These are phyloP conservation scores for Vanessa atalanta DNA, from an alignment of 1,140 invertebrate species.

Conservation along the genomic window DNA sequence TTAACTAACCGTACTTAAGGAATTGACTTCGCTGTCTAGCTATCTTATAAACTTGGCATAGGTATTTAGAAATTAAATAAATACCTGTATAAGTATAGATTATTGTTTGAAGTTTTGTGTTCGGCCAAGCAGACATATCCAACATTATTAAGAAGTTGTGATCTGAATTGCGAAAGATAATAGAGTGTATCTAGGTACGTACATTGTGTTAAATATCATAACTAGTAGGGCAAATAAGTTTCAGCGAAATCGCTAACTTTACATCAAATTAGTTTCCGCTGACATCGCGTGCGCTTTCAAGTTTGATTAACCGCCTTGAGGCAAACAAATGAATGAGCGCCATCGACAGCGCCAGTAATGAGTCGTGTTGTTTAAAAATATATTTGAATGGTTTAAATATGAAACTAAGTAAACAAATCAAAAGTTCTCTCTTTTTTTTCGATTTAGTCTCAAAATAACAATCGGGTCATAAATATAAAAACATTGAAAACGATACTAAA, in stretches of 20 bases:
- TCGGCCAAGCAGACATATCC: conserved; percentile 14
- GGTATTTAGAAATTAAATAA: background rate
- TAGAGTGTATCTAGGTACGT: conserved; percentile 42
- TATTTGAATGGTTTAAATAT: conserved; percentile 19
- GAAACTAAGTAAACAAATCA: background rate
- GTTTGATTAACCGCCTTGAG: conserved; percentile 69
- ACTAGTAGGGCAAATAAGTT: conserved; percentile 63
- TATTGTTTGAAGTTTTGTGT: conserved; percentile 1
- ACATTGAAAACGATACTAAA: no score
- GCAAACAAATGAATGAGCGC: conserved; percentile 50
- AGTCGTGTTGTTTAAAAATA: conserved; percentile 14
- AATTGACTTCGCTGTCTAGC: conserved; percentile 27
- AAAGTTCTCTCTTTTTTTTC: no score
- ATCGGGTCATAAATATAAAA: no score
- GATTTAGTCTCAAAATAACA: no score
- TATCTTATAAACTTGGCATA: conserved; percentile 16
- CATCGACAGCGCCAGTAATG: conserved; percentile 19
- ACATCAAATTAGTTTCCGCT: conserved; percentile 70
- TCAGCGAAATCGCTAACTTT: conserved; percentile 60
- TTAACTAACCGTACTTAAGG: conserved; percentile 49
- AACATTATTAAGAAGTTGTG: conserved; percentile 26
- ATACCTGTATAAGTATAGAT: conserved; percentile 6
- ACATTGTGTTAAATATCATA: conserved; percentile 60
- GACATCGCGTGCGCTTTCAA: conserved; percentile 55
- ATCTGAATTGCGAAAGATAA: conserved; percentile 37